A percentile compares a stretch with the other conserved stretches of the same genome.
These are phyloP conservation scores for Penelope pileata DNA, from an alignment of 2,113 vertebrate genomes.

Conservation along the genomic window DNA sequence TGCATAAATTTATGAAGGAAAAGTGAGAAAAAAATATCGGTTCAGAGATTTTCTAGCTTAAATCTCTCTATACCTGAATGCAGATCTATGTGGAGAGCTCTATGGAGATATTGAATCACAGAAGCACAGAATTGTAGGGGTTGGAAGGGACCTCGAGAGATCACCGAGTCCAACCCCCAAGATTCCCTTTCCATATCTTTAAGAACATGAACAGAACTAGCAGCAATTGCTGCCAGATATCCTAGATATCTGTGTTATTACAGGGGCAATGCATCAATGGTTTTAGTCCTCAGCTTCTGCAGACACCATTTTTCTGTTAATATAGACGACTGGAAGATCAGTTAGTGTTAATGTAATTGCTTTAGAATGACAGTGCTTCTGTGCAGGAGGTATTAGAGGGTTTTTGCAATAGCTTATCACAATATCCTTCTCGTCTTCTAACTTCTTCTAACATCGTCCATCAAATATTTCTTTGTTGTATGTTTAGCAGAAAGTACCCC, in stretches of 20 bases:
- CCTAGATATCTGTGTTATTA: neutral
- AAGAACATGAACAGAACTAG: neutral
- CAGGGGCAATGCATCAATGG: neutral
- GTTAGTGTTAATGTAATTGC: neutral
- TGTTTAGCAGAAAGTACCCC: neutral
- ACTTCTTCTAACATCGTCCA: neutral
- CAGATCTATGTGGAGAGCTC: neutral
- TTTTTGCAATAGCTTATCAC: neutral
- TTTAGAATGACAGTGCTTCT: neutral
- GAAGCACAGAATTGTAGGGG: too few relatives aligned
- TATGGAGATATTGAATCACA: neutral
- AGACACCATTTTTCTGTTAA: neutral
- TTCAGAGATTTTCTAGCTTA: neutral
- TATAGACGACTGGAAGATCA: neutral
- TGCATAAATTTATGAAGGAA: neutral
- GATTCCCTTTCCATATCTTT: neutral
- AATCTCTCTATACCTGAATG: rapidly evolving
- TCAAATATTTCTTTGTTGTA: neutral
- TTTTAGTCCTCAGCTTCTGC: neutral
- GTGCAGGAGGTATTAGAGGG: neutral
- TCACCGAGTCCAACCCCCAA: too few relatives aligned
- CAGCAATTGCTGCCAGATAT: neutral
- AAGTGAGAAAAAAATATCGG: neutral
- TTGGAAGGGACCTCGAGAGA: too few relatives aligned
- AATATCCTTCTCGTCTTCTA: neutral